Percentiles rank a stretch among this genome's conserved stretches.
Evolutionary conservation across 1,140 invertebrate species (phyloP).

Genomic region (Aphis craccivora): DNA sequence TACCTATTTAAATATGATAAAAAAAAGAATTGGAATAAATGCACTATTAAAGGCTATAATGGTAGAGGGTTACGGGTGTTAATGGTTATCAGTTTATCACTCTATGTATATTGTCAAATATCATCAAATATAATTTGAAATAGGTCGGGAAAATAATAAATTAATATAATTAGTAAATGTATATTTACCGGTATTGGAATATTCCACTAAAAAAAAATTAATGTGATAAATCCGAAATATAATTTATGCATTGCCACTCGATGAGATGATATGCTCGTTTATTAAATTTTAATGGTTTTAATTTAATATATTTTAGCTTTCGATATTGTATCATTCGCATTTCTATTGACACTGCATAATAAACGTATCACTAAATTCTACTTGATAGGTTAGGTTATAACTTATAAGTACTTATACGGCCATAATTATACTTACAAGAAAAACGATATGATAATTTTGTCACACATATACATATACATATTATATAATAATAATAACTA

Average conservation of each 20-base stretch:
- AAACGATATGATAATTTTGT: slow-evolving; percentile 2
- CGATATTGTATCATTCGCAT: not conserved
- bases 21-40: not conserved
- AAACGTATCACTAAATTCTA: not conserved
- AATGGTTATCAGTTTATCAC: not conserved
- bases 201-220: not conserved
- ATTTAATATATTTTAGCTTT: not conserved
- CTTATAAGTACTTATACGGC: not conserved
- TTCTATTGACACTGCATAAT: not conserved
- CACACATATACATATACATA: not conserved
- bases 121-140: not conserved
- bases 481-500: not conserved
- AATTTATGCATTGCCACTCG: not conserved
- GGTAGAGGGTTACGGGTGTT: too few relatives aligned
- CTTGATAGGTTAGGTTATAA: not conserved
- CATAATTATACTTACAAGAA: not conserved
- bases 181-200: not conserved
- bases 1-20: too few relatives aligned
- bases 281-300: not conserved
- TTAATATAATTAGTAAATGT: not conserved
- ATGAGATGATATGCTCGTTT: not conserved
- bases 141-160: not conserved
- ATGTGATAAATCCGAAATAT: not conserved
- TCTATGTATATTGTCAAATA: not conserved
- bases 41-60: not conserved